These are phyloP conservation scores for Aphrophora alni DNA, from an alignment of 2,888 invertebrate species.

Conservation along the genomic window DNA sequence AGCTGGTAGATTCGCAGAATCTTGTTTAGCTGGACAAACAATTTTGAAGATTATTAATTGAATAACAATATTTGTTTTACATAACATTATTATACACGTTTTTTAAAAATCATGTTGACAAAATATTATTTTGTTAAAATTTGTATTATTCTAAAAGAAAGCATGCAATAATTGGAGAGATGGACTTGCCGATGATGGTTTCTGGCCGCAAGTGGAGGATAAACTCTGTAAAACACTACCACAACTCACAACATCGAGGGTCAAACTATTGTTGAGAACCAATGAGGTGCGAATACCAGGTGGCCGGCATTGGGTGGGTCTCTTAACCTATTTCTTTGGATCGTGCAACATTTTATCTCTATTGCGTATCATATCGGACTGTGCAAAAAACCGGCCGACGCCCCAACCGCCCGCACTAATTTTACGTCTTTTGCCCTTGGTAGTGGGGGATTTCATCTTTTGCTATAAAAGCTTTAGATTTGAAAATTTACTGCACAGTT, in stretches of 20 bases:
- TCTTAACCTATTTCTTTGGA: not conserved
- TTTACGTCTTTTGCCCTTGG: not conserved
- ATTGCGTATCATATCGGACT: not conserved
- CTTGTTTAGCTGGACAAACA: too few relatives aligned
- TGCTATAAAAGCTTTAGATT: not conserved
- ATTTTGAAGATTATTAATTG: too few relatives aligned
- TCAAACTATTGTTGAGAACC: slow-evolving; percentile 5
- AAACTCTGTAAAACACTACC: not conserved
- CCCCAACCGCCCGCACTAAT: not conserved
- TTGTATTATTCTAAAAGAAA: not conserved
- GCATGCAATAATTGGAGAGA: not conserved
- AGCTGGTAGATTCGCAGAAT: too few relatives aligned
- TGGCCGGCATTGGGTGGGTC: slow-evolving; percentile 4
- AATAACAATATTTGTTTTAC: too few relatives aligned
- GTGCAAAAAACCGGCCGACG: not conserved
- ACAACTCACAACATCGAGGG: not conserved
- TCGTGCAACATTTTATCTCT: not conserved
- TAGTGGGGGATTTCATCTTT: slow-evolving; percentile 9
- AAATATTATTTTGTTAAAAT: too few relatives aligned
- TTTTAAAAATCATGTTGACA: too few relatives aligned
- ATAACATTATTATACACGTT: too few relatives aligned
- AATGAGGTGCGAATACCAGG: slow-evolving; percentile 2
- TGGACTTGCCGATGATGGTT: not conserved
- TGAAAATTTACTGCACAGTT: not conserved
- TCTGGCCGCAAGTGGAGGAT: not conserved